phyloP scores from a whole-genome alignment of 2,113 vertebrate genomes.

The Rhineura floridana region DNA sequence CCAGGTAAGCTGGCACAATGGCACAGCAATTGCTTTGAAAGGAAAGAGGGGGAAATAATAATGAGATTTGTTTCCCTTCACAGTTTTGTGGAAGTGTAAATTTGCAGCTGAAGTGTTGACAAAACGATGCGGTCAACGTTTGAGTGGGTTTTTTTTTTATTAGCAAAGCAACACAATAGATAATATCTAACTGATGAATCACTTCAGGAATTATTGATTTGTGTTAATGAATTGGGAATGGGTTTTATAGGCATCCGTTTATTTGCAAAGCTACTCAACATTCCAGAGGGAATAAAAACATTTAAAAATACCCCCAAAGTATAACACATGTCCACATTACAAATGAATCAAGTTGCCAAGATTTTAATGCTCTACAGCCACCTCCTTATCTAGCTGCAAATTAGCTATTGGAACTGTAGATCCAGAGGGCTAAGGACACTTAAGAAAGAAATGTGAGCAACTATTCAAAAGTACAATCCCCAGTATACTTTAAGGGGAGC shows the following conservation, averaged over 20 bases:
- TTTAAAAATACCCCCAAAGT: neutral
- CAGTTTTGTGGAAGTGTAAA: conserved; percentile 59
- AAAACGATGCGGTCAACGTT: conserved; percentile 59
- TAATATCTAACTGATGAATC: neutral
- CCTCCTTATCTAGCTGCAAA: neutral
- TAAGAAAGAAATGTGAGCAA: neutral
- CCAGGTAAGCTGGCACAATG: conserved; percentile 47
- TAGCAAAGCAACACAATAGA: neutral
- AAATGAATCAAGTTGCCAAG: neutral
- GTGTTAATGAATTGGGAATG: neutral
- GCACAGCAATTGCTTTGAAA: conserved; percentile 53
- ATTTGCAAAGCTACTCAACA: conserved; percentile 3
- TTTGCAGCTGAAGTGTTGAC: conserved; percentile 59
- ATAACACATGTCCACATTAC: neutral
- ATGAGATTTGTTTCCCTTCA: conserved; percentile 55
- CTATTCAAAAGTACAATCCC: neutral
- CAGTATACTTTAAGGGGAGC: neutral
- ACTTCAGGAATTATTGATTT: neutral
- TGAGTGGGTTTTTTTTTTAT: neutral
- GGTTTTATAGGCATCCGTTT: neutral
- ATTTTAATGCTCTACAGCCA: neutral
- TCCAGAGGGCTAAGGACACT: neutral
- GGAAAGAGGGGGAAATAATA: conserved; percentile 1
- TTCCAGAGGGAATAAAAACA: neutral
- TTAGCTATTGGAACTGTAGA: neutral